Percentiles rank a stretch among this genome's conserved stretches.
These are phyloP conservation scores for Cololabis saira DNA, from an alignment of 2,113 vertebrate species.

Conservation along the genomic window DNA sequence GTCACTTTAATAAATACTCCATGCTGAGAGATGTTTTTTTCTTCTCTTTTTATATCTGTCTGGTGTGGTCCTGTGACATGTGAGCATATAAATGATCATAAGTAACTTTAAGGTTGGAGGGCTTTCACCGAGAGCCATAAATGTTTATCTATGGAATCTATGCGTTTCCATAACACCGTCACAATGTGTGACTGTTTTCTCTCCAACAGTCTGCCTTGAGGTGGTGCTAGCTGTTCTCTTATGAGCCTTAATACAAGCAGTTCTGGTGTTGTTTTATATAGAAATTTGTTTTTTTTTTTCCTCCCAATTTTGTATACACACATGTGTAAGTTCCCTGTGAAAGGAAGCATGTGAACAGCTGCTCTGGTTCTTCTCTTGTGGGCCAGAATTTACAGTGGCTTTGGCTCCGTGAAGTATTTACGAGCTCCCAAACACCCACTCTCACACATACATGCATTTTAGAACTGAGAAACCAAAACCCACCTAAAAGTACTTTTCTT, in stretches of 20 bases:
- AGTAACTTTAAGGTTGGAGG: constrained; percentile 38
- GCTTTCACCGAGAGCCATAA: constrained; percentile 38
- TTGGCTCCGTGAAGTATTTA: constrained; percentile 83
- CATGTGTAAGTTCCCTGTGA: constrained; percentile 33
- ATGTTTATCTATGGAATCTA: constrained; percentile 52
- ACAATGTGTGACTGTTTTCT: constrained; percentile 54
- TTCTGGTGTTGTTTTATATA: constrained; percentile 20
- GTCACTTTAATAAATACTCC: not conserved
- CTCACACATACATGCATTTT: constrained; percentile 67
- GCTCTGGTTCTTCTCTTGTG: constrained; percentile 73
- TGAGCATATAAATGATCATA: constrained; percentile 40
- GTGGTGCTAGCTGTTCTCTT: constrained; percentile 25
- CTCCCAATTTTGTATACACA: too few relatives aligned
- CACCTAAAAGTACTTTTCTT: constrained; percentile 55
- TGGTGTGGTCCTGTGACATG: constrained; percentile 27
- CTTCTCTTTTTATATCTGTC: not conserved
- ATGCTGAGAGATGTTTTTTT: too few relatives aligned
- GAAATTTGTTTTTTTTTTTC: constrained; percentile 8
- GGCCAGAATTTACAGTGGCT: constrained; percentile 81
- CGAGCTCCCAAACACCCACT: constrained; percentile 75
- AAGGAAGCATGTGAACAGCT: constrained; percentile 72
- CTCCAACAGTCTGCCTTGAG: constrained; percentile 39
- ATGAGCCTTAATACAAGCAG: constrained; percentile 32
- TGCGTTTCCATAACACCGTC: constrained; percentile 60
- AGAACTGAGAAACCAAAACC: constrained; percentile 56